Percentiles rank a stretch among this genome's conserved stretches.
Conservation (phyloP, 2,888 invertebrate genomes). For the Quadriops clusia region DNA sequence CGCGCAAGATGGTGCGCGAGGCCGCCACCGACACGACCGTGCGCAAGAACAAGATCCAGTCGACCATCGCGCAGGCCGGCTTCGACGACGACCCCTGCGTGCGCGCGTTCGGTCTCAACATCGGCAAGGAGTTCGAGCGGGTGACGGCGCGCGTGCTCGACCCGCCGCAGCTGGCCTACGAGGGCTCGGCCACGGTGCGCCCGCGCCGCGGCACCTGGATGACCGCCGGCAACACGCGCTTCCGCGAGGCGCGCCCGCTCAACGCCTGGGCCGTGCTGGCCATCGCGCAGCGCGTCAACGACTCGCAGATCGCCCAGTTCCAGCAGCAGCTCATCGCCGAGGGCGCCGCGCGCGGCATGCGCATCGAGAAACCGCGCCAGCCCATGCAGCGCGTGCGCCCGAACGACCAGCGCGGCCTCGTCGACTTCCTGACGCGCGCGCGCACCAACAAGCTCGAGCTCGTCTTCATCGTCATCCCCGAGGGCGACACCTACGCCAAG, state of each 20-base stretch:
- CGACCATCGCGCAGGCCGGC: constrained; percentile 36
- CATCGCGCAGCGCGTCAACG: too few species aligned
- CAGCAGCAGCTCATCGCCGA: too few species aligned
- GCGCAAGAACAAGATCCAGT: constrained; percentile 70
- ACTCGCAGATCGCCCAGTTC: too few species aligned
- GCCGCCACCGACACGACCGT: constrained; percentile 72
- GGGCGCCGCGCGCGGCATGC: too few species aligned
- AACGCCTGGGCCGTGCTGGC: too few species aligned
- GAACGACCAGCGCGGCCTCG: too few species aligned
- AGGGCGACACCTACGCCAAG: constrained; percentile 26
- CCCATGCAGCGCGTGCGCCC: too few species aligned
- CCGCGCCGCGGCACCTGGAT: constrained; percentile 39
- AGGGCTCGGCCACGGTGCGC: constrained; percentile 24
- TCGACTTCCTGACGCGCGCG: too few species aligned
- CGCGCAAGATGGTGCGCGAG: constrained; percentile 72
- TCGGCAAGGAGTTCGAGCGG: constrained; percentile 60
- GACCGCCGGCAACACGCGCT: too few species aligned
- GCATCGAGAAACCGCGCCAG: too few species aligned
- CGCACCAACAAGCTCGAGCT: constrained; percentile 41
- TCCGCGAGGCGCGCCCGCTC: too few species aligned
- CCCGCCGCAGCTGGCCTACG: constrained; percentile 64
- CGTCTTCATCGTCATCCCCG: constrained; percentile 51
- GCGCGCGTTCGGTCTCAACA: constrained; percentile 69
- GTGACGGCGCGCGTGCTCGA: constrained; percentile 67
- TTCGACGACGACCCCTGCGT: constrained; percentile 44